Percentiles rank a stretch among this genome's conserved stretches.
These are phyloP conservation scores for Diabrotica virgifera DNA, from an alignment of 1,140 invertebrate genomes.

Conservation along the genomic window DNA sequence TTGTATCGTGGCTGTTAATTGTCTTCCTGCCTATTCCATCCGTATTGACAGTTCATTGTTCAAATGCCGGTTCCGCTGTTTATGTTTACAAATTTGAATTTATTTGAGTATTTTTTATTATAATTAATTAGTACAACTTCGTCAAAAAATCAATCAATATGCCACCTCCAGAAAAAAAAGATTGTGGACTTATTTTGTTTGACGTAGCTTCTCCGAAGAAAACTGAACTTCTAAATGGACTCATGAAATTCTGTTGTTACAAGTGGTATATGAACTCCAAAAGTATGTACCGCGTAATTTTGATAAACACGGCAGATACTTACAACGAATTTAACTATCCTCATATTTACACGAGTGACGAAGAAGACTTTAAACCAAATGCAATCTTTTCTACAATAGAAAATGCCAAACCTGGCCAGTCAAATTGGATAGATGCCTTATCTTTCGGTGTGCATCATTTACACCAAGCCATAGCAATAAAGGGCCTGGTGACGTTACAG, in stretches of 20 bases:
- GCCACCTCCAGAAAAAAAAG: constrained; percentile 27
- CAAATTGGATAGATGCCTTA: constrained; percentile 28
- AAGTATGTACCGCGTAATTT: constrained; percentile 26
- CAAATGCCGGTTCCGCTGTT: too few species aligned
- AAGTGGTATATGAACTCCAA: constrained; percentile 27
- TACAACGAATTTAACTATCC: constrained; percentile 20
- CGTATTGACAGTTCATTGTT: too few species aligned
- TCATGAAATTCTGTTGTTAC: constrained; percentile 17
- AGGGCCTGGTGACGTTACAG: constrained; percentile 26
- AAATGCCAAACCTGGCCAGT: constrained; percentile 13
- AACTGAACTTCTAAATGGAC: constrained; percentile 11
- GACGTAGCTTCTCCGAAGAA: constrained; percentile 19
- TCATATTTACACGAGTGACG: constrained; percentile 12
- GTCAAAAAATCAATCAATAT: constrained; percentile 44
- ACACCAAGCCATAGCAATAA: constrained; percentile 19
- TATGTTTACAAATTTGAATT: too few species aligned
- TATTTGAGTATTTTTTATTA: too few species aligned
- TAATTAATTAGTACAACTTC: too few species aligned
- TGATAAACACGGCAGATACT: constrained; percentile 23
- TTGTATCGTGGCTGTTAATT: too few species aligned
- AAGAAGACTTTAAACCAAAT: constrained; percentile 13
- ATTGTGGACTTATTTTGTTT: constrained; percentile 28
- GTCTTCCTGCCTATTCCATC: too few species aligned
- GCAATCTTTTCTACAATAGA: constrained; percentile 17
- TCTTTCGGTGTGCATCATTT: constrained; percentile 23